Percentiles rank a stretch among this genome's conserved stretches.
These are phyloP conservation scores for Brachyptera risi DNA, from an alignment of 2,888 invertebrate genomes.

Conservation along the genomic window DNA sequence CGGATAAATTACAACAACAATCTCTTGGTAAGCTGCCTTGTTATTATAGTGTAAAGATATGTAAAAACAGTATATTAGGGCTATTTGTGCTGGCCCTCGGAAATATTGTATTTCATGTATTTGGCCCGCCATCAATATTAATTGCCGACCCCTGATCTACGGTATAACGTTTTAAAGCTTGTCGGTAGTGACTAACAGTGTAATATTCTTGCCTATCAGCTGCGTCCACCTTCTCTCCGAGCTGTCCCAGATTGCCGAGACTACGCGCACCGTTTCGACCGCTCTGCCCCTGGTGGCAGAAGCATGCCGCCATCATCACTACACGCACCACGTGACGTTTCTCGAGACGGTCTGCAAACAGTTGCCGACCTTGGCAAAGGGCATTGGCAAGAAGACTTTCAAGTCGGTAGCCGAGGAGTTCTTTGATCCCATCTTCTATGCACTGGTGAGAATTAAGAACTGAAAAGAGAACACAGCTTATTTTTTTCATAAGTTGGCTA, in stretches of 20 bases:
- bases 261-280: constrained; percentile 39
- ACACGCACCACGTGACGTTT: constrained; percentile 48
- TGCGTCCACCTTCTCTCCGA: constrained; percentile 47
- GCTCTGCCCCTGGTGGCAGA: constrained; percentile 45
- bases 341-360: constrained; percentile 51
- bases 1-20: no score
- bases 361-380: constrained; percentile 47
- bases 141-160: no score
- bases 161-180: no score
- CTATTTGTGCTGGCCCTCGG: no score
- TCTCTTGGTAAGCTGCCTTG: no score
- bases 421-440: constrained; percentile 49
- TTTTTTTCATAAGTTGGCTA: no score
- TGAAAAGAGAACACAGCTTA: no score
- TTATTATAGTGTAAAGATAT: no score
- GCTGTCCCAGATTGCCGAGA: constrained; percentile 42
- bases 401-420: constrained; percentile 48
- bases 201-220: constrained; percentile 41
- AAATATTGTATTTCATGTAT: no score
- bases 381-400: constrained; percentile 49
- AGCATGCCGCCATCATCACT: constrained; percentile 45
- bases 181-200: no score
- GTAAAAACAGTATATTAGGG: no score
- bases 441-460: constrained; percentile 49
- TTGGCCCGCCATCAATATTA: no score